These are phyloP conservation scores for Telmatochromis bifrenatus DNA, from an alignment of 2,113 vertebrate species.

Conservation along the genomic window DNA sequence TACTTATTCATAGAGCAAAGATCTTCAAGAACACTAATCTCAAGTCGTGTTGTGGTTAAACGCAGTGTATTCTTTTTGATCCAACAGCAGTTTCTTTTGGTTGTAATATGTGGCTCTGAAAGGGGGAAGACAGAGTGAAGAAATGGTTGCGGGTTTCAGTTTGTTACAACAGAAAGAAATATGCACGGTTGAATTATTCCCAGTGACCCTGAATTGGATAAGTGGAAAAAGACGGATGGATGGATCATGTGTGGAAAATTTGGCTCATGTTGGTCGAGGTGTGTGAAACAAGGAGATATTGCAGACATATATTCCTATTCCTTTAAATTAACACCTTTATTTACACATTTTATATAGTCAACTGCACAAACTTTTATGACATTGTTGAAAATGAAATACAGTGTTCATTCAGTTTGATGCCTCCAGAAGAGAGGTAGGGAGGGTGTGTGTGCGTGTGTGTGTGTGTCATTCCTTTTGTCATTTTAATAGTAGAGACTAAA, in stretches of 20 bases:
- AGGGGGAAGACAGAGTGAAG: background rate
- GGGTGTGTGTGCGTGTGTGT: background rate
- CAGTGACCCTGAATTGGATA: background rate
- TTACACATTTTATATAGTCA: background rate
- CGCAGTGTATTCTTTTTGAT: constrained; percentile 14
- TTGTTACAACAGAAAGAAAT: background rate
- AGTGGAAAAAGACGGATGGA: background rate
- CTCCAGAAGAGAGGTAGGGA: background rate
- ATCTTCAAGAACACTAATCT: background rate
- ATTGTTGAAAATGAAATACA: background rate
- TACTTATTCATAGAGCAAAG: constrained; percentile 22
- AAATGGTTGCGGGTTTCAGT: background rate
- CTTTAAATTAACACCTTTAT: background rate
- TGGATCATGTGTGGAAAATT: background rate
- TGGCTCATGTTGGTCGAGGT: background rate
- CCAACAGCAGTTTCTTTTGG: background rate
- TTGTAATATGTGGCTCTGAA: background rate
- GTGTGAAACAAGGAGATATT: background rate
- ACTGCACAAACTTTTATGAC: background rate
- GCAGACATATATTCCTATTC: background rate
- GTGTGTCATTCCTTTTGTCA: background rate
- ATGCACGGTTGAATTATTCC: background rate
- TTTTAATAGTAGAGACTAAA: background rate
- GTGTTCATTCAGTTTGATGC: background rate
- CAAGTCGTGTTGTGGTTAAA: background rate